A percentile compares a stretch with the other conserved stretches of the same genome.
These are phyloP conservation scores for Chaenodraco wilsoni DNA, from an alignment of 2,797 vertebrate species.

Conservation along the genomic window DNA sequence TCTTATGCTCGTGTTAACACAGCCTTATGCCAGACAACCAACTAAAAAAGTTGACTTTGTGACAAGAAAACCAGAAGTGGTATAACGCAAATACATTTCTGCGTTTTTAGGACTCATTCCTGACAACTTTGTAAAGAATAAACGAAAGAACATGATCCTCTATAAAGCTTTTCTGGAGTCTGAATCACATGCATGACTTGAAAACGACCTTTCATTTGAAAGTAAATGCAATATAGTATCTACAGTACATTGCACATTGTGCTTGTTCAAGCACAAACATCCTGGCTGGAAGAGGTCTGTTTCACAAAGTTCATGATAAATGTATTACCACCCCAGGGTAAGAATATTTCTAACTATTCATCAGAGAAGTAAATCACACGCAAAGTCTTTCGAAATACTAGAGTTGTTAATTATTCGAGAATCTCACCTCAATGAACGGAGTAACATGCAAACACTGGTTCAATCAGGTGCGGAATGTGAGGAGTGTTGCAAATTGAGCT, in stretches of 20 bases:
- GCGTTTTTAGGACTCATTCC: too few species aligned
- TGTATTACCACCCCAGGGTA: slow-evolving; percentile 12
- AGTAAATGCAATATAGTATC: neutral
- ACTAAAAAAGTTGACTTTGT: too few species aligned
- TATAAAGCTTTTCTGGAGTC: neutral
- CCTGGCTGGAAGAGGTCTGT: slow-evolving; percentile 1
- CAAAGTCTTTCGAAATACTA: slow-evolving; percentile 46
- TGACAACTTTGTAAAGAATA: neutral
- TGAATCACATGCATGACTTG: neutral
- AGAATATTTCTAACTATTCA: slow-evolving; percentile 30
- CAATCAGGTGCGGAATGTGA: slow-evolving; percentile 56
- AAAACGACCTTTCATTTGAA: neutral
- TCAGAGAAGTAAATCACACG: slow-evolving; percentile 33
- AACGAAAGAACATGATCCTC: neutral
- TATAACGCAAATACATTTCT: too few species aligned
- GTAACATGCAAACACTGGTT: slow-evolving; percentile 64
- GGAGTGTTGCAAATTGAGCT: slow-evolving; percentile 31
- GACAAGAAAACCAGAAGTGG: too few species aligned
- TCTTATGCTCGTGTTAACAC: too few species aligned
- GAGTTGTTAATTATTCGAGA: slow-evolving; percentile 23
- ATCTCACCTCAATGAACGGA: slow-evolving; percentile 45
- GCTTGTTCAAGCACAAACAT: neutral
- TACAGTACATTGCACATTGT: neutral
- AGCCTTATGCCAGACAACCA: too few species aligned
- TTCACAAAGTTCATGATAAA: slow-evolving; percentile 13